phyloP scores from a whole-genome alignment of 2,888 invertebrate genomes.

The Gerris lacustris region DNA sequence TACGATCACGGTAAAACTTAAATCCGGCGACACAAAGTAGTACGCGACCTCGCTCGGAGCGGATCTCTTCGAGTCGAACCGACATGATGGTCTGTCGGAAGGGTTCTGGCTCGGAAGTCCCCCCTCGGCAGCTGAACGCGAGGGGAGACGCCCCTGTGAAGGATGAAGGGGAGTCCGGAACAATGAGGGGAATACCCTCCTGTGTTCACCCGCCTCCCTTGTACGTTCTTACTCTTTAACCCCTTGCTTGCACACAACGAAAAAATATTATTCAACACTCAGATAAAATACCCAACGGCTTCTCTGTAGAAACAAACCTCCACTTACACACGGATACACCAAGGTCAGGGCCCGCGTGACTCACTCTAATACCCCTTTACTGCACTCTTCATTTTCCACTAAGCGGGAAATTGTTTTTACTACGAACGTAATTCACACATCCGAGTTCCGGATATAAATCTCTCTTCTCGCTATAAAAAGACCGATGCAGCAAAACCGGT shows the following conservation, averaged over 20 bases:
- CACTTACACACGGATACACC: too few relatives aligned
- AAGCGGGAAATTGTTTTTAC: too few relatives aligned
- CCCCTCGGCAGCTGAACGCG: background rate
- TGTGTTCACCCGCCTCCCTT: background rate
- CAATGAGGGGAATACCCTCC: slow-evolving; percentile 3
- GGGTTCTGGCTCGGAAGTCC: background rate
- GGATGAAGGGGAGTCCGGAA: background rate
- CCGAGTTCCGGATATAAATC: too few relatives aligned
- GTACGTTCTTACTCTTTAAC: background rate
- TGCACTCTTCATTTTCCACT: too few relatives aligned
- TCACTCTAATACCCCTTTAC: too few relatives aligned
- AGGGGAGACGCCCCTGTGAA: background rate
- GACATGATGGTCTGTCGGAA: background rate
- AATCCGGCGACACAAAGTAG: background rate
- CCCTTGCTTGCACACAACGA: background rate
- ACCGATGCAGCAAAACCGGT: too few relatives aligned
- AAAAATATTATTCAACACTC: background rate
- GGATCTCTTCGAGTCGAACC: background rate
- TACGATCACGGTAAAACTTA: slow-evolving; percentile 1
- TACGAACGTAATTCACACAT: too few relatives aligned
- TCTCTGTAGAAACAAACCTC: background rate
- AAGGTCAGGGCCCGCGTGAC: too few relatives aligned
- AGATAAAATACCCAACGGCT: background rate
- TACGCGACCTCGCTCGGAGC: background rate
- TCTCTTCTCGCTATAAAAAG: too few relatives aligned